A percentile compares a stretch with the other conserved stretches of the same genome.
These are phyloP conservation scores for Lucilia sericata DNA, from an alignment of 1,140 invertebrate genomes.

Conservation along the genomic window DNA sequence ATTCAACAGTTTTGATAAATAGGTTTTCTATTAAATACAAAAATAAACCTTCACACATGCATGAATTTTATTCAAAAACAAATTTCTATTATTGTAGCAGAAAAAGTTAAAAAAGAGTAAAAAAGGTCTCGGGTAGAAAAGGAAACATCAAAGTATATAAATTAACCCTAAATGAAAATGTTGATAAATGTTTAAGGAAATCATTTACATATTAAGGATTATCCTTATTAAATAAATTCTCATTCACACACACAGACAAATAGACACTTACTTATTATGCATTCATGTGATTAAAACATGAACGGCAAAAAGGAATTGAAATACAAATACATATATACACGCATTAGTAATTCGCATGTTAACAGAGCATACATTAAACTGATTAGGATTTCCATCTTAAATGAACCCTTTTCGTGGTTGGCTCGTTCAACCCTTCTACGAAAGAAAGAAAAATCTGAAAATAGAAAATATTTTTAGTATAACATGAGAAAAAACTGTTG, in stretches of 20 bases:
- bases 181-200: conserved; percentile 29
- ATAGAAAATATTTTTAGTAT: neutral
- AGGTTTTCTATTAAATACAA: neutral
- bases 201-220: conserved; percentile 32
- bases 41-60: neutral
- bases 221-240: conserved; percentile 1
- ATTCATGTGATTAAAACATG: conserved; percentile 22
- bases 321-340: neutral
- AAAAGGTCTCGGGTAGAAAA: neutral
- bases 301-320: neutral
- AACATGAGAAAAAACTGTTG: neutral
- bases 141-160: conserved; percentile 13
- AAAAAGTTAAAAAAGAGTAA: no score
- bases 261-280: conserved; percentile 8
- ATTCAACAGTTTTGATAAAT: neutral
- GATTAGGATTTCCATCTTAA: conserved; percentile 35
- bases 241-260: neutral
- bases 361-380: conserved; percentile 40
- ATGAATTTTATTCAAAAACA: neutral
- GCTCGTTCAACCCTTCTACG: neutral
- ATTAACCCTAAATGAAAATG: neutral
- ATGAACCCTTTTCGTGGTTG: conserved; percentile 19
- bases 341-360: conserved; percentile 40
- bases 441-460: neutral
- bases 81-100: neutral